Evolutionary conservation across 53 echinoderm and acorn worm genomes (phyloP).

Genomic region (Glandiceps talaboti): DNA sequence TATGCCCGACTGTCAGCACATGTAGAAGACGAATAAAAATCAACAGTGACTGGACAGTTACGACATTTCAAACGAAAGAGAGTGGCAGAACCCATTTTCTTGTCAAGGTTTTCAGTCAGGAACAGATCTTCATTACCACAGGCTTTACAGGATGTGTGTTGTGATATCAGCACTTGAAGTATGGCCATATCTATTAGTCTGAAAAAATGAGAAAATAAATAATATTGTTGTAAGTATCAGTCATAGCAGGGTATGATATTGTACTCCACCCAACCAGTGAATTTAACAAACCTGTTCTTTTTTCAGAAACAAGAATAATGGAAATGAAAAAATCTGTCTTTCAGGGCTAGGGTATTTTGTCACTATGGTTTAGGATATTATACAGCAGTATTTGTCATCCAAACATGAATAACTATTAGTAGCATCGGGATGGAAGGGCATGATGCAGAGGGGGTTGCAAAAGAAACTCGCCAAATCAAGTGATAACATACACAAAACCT

Average conservation of each 20-base stretch:
- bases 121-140: background rate
- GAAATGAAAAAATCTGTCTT: background rate
- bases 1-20: conserved; percentile 1
- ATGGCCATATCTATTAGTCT: conserved; percentile 3
- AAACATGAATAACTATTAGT: no score
- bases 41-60: background rate
- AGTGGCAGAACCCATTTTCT: conserved; percentile 3
- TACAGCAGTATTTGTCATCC: no score
- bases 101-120: background rate
- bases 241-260: background rate
- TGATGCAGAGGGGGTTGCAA: no score
- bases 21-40: background rate
- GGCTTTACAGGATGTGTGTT: background rate
- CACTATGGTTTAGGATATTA: no score
- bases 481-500: no score
- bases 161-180: conserved; percentile 1
- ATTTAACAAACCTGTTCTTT: no score
- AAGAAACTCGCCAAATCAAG: no score
- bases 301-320: no score
- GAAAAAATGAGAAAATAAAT: background rate
- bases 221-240: no score
- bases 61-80: background rate
- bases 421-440: no score
- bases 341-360: no score
- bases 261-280: no score